Percentiles rank a stretch among this genome's conserved stretches.
phyloP scores from a whole-genome alignment of 2,113 vertebrate genomes.

The Trematomus loennbergii region DNA sequence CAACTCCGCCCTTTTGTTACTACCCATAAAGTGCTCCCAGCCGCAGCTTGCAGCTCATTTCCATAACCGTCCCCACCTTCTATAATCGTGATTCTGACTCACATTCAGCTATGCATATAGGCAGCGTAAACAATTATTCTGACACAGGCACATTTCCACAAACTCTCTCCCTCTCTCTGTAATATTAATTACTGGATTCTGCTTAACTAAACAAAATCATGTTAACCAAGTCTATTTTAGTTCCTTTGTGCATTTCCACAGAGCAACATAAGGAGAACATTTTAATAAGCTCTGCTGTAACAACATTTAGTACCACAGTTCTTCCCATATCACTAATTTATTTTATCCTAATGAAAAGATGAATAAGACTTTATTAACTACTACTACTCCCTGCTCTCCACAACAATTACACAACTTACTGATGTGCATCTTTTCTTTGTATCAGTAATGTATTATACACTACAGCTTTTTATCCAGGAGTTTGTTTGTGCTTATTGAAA shows the following conservation, averaged over 20 bases:
- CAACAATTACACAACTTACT: neutral
- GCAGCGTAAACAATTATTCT: conserved; percentile 40
- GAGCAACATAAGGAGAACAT: conserved; percentile 20
- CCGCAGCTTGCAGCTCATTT: conserved; percentile 13
- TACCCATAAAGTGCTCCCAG: conserved; percentile 33
- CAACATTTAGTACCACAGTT: neutral
- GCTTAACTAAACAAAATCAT: conserved; percentile 26
- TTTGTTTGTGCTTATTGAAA: too few species aligned
- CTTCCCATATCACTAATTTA: conserved; percentile 18
- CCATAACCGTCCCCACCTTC: neutral
- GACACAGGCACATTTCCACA: conserved; percentile 30
- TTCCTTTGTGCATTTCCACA: conserved; percentile 17
- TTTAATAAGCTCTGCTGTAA: conserved; percentile 9
- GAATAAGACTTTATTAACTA: conserved; percentile 11
- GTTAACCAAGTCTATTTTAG: neutral
- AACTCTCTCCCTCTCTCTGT: conserved; percentile 5
- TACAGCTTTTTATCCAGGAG: neutral
- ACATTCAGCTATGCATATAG: conserved; percentile 34
- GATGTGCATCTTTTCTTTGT: conserved; percentile 8
- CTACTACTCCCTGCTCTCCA: neutral
- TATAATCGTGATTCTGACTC: conserved; percentile 20
- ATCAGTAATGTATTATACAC: neutral
- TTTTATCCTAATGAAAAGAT: conserved; percentile 30
- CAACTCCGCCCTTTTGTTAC: conserved; percentile 43
- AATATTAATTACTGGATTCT: conserved; percentile 41